These are phyloP conservation scores for Penaeus vannamei DNA, from an alignment of 1,140 invertebrate species.

Conservation along the genomic window DNA sequence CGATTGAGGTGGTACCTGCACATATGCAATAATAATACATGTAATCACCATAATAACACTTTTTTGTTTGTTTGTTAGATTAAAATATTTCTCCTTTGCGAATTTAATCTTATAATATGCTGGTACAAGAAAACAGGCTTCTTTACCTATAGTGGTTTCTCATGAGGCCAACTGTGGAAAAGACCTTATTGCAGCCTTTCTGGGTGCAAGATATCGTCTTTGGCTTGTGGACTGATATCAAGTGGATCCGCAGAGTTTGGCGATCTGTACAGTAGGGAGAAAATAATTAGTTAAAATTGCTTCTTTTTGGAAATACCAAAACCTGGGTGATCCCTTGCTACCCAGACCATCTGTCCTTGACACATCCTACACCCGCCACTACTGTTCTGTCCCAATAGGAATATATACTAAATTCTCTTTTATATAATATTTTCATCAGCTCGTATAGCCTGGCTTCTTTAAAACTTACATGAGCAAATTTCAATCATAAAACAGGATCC, in stretches of 20 bases:
- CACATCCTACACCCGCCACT: too few species aligned
- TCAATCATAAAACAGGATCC: too few species aligned
- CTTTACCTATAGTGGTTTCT: conserved; percentile 40
- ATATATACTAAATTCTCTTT: too few species aligned
- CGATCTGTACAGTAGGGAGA: conserved; percentile 5
- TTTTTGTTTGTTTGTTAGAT: background rate
- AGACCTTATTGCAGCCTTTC: conserved; percentile 24
- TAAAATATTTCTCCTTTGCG: background rate
- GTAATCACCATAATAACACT: too few species aligned
- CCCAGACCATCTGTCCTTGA: too few species aligned
- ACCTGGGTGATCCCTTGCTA: too few species aligned
- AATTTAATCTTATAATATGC: background rate
- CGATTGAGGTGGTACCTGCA: conserved; percentile 55
- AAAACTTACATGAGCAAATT: too few species aligned
- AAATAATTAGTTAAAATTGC: background rate
- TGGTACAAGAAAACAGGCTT: background rate
- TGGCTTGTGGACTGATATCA: conserved; percentile 54
- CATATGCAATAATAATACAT: background rate
- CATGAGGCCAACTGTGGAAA: conserved; percentile 48
- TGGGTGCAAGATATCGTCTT: conserved; percentile 49
- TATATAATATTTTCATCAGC: too few species aligned
- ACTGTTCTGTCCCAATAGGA: too few species aligned
- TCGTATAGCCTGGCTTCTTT: too few species aligned
- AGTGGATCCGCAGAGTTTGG: conserved; percentile 47
- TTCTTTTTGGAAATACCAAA: background rate